Evolutionary conservation across 2,888 invertebrate genomes (phyloP), one percentile per base, ranked within the genome.

Genomic region (Brachylomia viminalis): DNA sequence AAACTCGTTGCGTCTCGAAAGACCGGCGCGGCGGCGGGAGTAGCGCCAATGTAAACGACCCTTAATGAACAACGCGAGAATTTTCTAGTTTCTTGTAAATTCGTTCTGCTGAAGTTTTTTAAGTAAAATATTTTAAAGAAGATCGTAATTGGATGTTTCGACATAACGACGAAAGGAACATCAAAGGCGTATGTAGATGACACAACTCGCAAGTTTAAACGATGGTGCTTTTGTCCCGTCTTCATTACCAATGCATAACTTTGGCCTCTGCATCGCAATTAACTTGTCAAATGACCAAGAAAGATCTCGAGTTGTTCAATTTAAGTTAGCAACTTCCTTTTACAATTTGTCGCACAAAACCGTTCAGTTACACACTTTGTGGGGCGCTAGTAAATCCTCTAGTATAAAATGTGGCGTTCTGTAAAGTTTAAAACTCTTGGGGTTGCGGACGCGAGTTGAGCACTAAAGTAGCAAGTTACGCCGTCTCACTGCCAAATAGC

Each of bases 401-500:
- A 83, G 68, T 75, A 77, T 75, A 79, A 81, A 87, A 84, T 73
- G 88, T 75, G 68, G 80, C 74, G 76, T 80, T 71, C 80, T 80
- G 74, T 75, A 73, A 86, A 89, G 87, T 89, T 89, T 87, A 85
- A 89, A 89, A 89, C 85, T 89, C 83, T 80, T 66, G 84, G 74
- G 80, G 75, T 77, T 86, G 82, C 79, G 82, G 79, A 80, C 86
- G 83, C 81, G 82, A 80, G 88, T 59, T 78, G 80, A 77, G 75
- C 79, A 70, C 78, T 84, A 82, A 88, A 89, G 87, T 88, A 82
- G 68, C 81, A 87, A 89, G 87, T 88, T 89, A 79, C 85, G 77
- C 79, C 79, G 77, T 77, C 82, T 79, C 76, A 80, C 86, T 85
- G 82, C 84, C 80, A 83, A 88, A 87, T 79, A 82, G 83, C 83